phyloP scores from a whole-genome alignment of 2,888 invertebrate species.

The Campoplex nolae region DNA sequence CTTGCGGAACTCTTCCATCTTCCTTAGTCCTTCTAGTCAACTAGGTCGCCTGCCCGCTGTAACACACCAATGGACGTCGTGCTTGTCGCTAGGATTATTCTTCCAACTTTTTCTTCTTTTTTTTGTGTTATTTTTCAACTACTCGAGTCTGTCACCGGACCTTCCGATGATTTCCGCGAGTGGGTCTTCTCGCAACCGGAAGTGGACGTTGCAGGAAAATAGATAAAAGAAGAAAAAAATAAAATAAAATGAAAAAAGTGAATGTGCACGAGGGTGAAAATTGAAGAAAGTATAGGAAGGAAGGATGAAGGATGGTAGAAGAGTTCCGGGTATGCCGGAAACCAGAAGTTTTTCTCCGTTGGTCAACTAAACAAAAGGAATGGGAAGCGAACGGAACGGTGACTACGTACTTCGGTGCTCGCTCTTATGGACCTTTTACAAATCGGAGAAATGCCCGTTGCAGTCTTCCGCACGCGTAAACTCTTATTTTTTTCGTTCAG shows the following conservation, averaged over 20 bases:
- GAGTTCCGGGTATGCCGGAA: constrained; percentile 60
- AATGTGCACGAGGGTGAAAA: constrained; percentile 45
- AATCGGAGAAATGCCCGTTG: constrained; percentile 45
- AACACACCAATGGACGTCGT: constrained; percentile 49
- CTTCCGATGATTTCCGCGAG: constrained; percentile 69
- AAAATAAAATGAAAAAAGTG: constrained; percentile 26
- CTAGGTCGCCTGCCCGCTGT: constrained; percentile 20
- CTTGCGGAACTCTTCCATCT: constrained; percentile 45
- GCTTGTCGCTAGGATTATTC: constrained; percentile 25
- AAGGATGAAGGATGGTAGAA: constrained; percentile 37
- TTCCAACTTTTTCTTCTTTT: constrained; percentile 4
- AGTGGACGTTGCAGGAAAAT: constrained; percentile 64
- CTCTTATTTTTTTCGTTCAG: constrained; percentile 22
- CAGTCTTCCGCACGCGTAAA: constrained; percentile 31
- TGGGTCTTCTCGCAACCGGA: constrained; percentile 64
- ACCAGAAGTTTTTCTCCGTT: constrained; percentile 61
- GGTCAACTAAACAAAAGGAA: constrained; percentile 57
- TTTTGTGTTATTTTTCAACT: constrained; percentile 51
- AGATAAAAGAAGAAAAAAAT: constrained; percentile 5
- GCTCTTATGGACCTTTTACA: constrained; percentile 29
- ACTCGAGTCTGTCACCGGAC: constrained; percentile 66
- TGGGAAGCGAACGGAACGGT: constrained; percentile 55
- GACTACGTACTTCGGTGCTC: constrained; percentile 38
- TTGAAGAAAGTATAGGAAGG: constrained; percentile 31
- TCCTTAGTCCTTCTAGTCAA: constrained; percentile 56